phyloP scores from a whole-genome alignment of 2,888 invertebrate species.

The Reticulitermes lucifugus region DNA sequence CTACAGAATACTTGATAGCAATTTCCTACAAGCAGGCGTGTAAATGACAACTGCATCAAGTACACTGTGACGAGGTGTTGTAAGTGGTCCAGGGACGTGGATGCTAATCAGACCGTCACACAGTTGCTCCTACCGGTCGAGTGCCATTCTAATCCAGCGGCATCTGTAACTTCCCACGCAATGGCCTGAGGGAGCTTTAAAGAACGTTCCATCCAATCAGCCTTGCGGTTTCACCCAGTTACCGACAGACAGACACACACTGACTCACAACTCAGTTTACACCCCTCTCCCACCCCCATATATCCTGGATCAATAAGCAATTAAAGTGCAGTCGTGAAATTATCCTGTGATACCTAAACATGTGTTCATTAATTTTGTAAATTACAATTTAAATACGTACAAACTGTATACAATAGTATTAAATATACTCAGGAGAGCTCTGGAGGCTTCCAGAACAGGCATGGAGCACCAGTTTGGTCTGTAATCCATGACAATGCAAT shows the following conservation, averaged over 20 bases:
- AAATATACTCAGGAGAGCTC: not conserved
- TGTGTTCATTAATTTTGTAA: not conserved
- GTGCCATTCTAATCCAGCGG: slow-evolving; percentile 36
- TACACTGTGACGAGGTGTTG: no score
- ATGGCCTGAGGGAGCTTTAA: slow-evolving; percentile 38
- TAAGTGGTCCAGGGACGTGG: not conserved
- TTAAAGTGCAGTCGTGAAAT: not conserved
- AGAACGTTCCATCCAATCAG: slow-evolving; percentile 42
- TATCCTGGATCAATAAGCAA: not conserved
- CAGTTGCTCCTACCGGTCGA: not conserved
- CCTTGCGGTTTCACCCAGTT: slow-evolving; percentile 27
- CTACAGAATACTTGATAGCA: no score
- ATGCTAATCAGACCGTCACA: slow-evolving; percentile 28
- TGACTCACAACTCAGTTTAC: not conserved
- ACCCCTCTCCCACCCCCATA: not conserved
- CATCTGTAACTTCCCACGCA: slow-evolving; percentile 36
- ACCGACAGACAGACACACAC: not conserved
- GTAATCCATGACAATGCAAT: no score
- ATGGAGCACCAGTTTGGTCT: no score
- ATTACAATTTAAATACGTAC: slow-evolving; percentile 1
- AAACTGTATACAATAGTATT: not conserved
- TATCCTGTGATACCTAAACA: slow-evolving; percentile 1
- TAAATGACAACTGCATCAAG: no score
- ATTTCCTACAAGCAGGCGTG: no score
- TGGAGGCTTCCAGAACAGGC: not conserved